Evolutionary conservation across 2,888 invertebrate genomes (phyloP).

Genomic region (Halictus ligatus): DNA sequence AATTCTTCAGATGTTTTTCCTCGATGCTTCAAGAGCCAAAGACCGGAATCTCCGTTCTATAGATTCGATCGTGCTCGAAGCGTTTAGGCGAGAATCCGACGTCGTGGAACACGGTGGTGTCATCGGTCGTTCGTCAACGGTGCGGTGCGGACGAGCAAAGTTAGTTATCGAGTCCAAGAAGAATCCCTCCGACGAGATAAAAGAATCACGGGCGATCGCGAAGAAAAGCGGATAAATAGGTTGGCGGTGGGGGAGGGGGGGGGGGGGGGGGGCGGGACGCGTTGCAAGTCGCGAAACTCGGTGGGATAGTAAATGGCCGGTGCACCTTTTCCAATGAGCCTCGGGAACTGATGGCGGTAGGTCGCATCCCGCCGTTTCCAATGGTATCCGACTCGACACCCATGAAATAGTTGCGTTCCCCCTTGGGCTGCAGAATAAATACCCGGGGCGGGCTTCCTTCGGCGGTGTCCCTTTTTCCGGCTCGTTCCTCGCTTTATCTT

Average conservation of each 20-base stretch:
- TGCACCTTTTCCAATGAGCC: slow-evolving; percentile 56
- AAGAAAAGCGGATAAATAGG: slow-evolving; percentile 68
- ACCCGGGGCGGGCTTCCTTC: slow-evolving; percentile 51
- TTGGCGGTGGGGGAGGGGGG: background rate
- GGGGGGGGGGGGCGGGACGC: slow-evolving; percentile 31
- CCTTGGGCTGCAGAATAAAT: slow-evolving; percentile 66
- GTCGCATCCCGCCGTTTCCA: slow-evolving; percentile 1
- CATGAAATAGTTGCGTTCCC: slow-evolving; percentile 68
- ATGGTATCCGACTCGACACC: slow-evolving; percentile 59
- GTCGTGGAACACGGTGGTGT: background rate
- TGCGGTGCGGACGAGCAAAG: slow-evolving; percentile 17
- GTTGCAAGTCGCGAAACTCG: slow-evolving; percentile 65
- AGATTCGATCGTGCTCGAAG: no score
- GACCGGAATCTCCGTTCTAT: no score
- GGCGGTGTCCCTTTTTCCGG: slow-evolving; percentile 42
- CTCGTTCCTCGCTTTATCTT: slow-evolving; percentile 49
- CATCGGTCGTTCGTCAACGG: background rate
- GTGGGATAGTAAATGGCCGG: slow-evolving; percentile 68
- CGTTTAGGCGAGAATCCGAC: background rate
- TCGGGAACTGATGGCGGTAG: background rate
- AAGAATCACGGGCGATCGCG: slow-evolving; percentile 67
- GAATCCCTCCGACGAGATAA: slow-evolving; percentile 65
- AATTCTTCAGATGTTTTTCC: no score
- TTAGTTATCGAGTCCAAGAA: slow-evolving; percentile 38
- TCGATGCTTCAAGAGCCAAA: no score